Base-by-base conservation (phyloP, 2,113 vertebrate species). In the Neoarius graeffei region DNA sequence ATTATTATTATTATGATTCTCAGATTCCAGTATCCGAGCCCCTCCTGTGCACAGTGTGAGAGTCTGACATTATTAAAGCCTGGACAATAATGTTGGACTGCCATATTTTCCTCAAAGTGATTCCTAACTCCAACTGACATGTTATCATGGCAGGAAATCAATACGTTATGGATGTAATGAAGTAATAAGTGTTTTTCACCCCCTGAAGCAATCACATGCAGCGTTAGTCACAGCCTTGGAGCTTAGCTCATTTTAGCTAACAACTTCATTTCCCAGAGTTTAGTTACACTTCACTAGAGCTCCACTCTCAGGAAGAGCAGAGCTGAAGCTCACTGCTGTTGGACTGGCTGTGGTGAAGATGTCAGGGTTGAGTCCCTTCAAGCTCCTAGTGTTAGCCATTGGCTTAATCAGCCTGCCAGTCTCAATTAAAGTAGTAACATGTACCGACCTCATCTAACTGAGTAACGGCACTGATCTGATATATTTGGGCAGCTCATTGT, bases 121-220 rank as follows among this genome's bases (percentile, higher is more conserved):
- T 93, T 94, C 93, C 93, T 95, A 93, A 93, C 95, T 96, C 95
- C 93, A 93, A 90, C 91, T 94, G 93, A 96, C 94, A 94, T 94
- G 94, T 94, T 96, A 91, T 93, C 94, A 93, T 95, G 95, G 95
- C 95, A 97, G 95, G 90, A 98, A 98, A 97, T 97, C 96, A 96
- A 96, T 97, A 95, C 91, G 81, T 91, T 87, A 91, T 93, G 91
- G 93, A 94, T 93, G 95, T 95, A 96, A 97, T 95, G 91, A 95
- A 95, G 95, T 96, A 94, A 97, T 96, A 95, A 95, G 86, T 90
- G 35, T 84, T 73, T 85, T 90, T 90, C 69, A 42, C 67, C 93
- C 94, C 93, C 93, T 93, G 93, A 92, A 95, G 93, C 94, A 95
- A 95, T 95, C 94, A 94, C 94, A 92, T 92, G 93, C 93, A 93